Percentiles rank a stretch among this genome's conserved stretches.
Evolutionary conservation across 2,888 invertebrate species (phyloP).

Genomic region (Erpobdella octoculata): DNA sequence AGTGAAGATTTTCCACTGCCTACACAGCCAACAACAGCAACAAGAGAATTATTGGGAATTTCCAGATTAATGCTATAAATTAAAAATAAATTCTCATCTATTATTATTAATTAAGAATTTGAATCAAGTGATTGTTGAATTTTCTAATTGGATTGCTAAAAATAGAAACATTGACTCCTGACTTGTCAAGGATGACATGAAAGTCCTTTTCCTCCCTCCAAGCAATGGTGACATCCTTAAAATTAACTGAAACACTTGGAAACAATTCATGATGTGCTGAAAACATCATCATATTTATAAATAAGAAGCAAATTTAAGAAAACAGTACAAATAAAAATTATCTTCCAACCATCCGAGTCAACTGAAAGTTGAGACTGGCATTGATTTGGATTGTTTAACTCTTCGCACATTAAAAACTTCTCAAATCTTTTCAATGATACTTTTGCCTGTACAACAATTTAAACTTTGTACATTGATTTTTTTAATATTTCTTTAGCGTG

Average conservation of each 20-base stretch:
- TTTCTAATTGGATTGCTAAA: background rate
- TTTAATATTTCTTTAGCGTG: too few species aligned
- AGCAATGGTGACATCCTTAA: background rate
- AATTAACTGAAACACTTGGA: background rate
- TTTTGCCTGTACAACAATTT: background rate
- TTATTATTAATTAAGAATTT: too few species aligned
- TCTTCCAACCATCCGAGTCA: background rate
- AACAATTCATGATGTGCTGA: background rate
- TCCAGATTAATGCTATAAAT: constrained; percentile 15
- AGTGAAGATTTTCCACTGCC: constrained; percentile 19
- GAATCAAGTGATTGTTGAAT: too few species aligned
- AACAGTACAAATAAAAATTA: background rate
- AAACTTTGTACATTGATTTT: too few species aligned
- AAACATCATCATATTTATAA: background rate
- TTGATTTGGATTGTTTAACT: background rate
- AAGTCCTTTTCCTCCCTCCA: background rate
- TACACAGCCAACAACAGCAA: constrained; percentile 16
- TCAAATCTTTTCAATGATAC: constrained; percentile 20
- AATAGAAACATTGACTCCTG: background rate
- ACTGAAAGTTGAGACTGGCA: background rate
- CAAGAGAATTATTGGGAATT: constrained; percentile 1
- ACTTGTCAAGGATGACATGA: background rate
- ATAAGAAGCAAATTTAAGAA: background rate
- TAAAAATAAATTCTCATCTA: too few species aligned
- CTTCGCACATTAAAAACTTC: constrained; percentile 1